Evolutionary conservation across 1,140 invertebrate genomes (phyloP).

Genomic region (Ostrea denselamellosa): DNA sequence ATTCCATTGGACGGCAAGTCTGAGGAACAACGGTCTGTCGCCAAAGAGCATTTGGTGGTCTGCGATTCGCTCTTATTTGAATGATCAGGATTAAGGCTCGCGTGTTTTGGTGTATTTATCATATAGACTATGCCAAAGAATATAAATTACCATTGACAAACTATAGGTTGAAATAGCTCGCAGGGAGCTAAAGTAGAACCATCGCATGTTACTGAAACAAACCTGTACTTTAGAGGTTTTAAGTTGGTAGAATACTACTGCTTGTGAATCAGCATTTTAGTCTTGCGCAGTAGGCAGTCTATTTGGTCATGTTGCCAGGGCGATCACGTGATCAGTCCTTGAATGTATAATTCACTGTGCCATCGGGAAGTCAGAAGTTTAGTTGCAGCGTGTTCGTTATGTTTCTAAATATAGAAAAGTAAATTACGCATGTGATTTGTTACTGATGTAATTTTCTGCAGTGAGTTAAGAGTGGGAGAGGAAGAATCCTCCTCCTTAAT

Average conservation of each 20-base stretch:
- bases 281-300: no score
- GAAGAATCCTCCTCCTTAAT: no score
- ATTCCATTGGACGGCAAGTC: background rate
- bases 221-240: background rate
- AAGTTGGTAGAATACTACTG: background rate
- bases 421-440: no score
- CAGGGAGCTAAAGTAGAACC: background rate
- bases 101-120: slow-evolving; percentile 14
- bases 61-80: background rate
- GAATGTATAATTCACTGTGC: no score
- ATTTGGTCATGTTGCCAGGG: no score
- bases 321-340: no score
- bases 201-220: background rate
- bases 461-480: no score
- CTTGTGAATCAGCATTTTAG: background rate
- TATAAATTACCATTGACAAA: background rate
- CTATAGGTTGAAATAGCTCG: background rate
- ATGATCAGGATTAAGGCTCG: background rate
- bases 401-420: no score
- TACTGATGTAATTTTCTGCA: no score
- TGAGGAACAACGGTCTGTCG: background rate
- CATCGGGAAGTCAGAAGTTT: no score
- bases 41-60: background rate
- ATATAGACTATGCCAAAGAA: background rate
- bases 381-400: no score